These are phyloP conservation scores for Aulostomus chinensis DNA, from an alignment of 2,797 vertebrate genomes.

Conservation along the genomic window DNA sequence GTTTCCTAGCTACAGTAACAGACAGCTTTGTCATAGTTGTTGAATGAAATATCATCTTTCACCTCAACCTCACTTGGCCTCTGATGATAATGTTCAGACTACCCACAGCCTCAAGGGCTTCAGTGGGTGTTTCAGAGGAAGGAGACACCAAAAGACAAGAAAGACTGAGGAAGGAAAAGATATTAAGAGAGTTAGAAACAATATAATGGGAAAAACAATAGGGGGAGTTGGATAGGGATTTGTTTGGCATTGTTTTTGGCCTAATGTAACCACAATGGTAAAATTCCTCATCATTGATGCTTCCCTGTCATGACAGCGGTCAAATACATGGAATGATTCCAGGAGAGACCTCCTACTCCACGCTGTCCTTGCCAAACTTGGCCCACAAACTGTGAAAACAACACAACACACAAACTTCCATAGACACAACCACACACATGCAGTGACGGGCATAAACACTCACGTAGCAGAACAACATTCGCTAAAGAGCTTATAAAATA, in stretches of 20 bases:
- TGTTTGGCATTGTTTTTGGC: slow-evolving; percentile 54
- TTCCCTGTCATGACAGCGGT: slow-evolving; percentile 53
- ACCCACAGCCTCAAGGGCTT: slow-evolving; percentile 50
- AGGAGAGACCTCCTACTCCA: slow-evolving; percentile 45
- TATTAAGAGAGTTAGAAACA: slow-evolving; percentile 53
- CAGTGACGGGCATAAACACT: neutral
- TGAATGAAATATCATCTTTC: slow-evolving; percentile 59
- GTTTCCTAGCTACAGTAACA: slow-evolving; percentile 49
- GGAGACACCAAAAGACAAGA: slow-evolving; percentile 43
- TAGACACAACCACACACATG: slow-evolving; percentile 12
- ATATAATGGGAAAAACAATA: slow-evolving; percentile 60
- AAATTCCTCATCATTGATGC: slow-evolving; percentile 65
- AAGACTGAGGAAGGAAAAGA: slow-evolving; percentile 36
- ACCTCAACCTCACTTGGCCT: slow-evolving; percentile 57
- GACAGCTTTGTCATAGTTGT: slow-evolving; percentile 45
- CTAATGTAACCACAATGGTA: slow-evolving; percentile 46
- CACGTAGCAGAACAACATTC: neutral
- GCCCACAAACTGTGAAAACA: slow-evolving; percentile 24
- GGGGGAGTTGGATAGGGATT: slow-evolving; percentile 38
- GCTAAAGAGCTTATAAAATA: no score
- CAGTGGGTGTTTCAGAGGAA: slow-evolving; percentile 43
- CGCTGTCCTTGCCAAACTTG: slow-evolving; percentile 27
- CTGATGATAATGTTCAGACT: slow-evolving; percentile 52
- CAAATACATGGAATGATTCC: slow-evolving; percentile 47
- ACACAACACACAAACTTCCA: slow-evolving; percentile 31